These are phyloP conservation scores for Zosterops hypoxanthus DNA, from an alignment of 2,113 vertebrate species.

Conservation along the genomic window DNA sequence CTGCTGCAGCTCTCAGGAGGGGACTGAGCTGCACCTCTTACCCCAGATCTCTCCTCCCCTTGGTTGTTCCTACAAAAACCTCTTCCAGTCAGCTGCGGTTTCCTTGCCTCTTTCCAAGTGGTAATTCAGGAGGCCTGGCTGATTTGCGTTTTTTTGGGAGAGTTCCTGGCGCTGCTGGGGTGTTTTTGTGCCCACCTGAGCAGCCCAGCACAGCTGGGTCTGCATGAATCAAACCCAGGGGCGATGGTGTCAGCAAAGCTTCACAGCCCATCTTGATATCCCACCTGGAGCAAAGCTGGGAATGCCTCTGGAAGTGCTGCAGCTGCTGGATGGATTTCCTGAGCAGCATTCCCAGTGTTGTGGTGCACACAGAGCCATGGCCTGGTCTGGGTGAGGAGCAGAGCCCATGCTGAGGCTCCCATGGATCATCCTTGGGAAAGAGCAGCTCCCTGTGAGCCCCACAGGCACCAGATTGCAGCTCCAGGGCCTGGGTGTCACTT, in stretches of 20 bases:
- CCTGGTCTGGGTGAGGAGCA: not conserved
- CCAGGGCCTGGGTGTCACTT: not conserved
- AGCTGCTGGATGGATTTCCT: not conserved
- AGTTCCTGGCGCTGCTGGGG: not conserved
- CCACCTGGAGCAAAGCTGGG: not conserved
- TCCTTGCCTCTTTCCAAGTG: not conserved
- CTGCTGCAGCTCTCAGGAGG: not conserved
- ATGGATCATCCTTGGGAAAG: not conserved
- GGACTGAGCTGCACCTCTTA: fast-evolving
- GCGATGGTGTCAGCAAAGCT: not conserved
- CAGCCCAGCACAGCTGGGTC: not conserved
- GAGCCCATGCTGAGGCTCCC: not conserved
- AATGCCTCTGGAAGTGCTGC: not conserved
- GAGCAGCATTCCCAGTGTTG: not conserved
- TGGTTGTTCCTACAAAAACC: not conserved
- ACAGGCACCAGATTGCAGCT: not conserved
- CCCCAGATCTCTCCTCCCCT: too few relatives aligned
- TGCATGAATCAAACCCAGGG: not conserved
- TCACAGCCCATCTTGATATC: not conserved
- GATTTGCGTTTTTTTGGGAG: not conserved
- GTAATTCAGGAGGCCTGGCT: not conserved
- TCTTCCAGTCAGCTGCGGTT: not conserved
- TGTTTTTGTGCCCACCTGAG: not conserved
- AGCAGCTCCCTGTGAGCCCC: not conserved
- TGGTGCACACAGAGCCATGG: not conserved